These are phyloP conservation scores for Astropecten irregularis DNA, from an alignment of 53 echinoderm and acorn worm species.

Conservation along the genomic window DNA sequence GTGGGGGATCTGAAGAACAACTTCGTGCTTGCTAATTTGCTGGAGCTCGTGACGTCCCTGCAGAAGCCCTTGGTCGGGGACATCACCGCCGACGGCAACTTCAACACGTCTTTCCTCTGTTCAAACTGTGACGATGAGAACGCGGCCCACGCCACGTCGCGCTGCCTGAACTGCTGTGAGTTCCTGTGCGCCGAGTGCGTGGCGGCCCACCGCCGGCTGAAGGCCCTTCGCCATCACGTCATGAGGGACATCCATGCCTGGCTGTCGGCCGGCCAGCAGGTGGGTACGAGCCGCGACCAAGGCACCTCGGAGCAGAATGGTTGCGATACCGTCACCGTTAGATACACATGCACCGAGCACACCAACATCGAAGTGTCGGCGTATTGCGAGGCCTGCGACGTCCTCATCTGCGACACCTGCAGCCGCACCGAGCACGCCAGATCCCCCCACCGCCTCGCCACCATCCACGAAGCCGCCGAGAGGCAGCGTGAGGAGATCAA, in stretches of 20 bases:
- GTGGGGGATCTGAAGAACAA: conserved; percentile 87
- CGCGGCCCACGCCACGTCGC: conserved; percentile 69
- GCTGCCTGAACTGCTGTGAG: conserved; percentile 90
- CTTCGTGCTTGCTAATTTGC: conserved; percentile 86
- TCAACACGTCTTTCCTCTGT: conserved; percentile 71
- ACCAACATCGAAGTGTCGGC: conserved; percentile 62
- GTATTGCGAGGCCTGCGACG: conserved; percentile 82
- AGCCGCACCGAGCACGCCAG: conserved; percentile 76
- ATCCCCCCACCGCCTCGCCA: conserved; percentile 74
- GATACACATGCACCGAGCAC: conserved; percentile 76
- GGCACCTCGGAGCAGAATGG: conserved; percentile 59
- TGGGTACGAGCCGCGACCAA: conserved; percentile 41
- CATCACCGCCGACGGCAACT: conserved; percentile 43
- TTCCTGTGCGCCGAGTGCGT: conserved; percentile 88
- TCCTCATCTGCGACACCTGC: conserved; percentile 78
- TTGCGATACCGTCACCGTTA: conserved; percentile 52
- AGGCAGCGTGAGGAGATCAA: conserved; percentile 82
- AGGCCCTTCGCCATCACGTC: conserved; percentile 88
- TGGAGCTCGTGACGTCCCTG: conserved; percentile 86
- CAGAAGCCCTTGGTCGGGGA: conserved; percentile 75
- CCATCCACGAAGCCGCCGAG: conserved; percentile 76
- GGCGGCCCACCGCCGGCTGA: conserved; percentile 77
- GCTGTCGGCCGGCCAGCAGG: conserved; percentile 78
- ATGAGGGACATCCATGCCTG: conserved; percentile 89
- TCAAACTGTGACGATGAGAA: conserved; percentile 79